Conservation (phyloP, 2,888 invertebrate species). For the Pterobdella sp. region DNA sequence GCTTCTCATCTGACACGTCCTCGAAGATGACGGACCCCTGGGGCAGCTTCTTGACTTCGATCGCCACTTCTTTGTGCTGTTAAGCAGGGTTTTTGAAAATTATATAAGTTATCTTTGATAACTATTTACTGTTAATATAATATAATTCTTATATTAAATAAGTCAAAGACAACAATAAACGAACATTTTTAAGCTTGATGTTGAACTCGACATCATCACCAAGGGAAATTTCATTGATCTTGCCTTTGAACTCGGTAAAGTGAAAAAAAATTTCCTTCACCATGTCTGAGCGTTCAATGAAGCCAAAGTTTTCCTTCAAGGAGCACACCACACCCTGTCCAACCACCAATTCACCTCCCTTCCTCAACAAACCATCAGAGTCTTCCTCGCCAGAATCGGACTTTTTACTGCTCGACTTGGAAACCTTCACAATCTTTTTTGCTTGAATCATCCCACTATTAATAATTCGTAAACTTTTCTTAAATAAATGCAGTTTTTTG, state of each 20-base stretch:
- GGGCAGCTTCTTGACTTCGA: conserved; percentile 79
- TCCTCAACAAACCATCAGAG: background rate
- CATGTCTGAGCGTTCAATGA: conserved; percentile 87
- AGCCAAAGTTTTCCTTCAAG: conserved; percentile 92
- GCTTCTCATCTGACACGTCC: conserved; percentile 64
- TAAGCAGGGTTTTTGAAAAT: too few relatives aligned
- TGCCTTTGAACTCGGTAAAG: conserved; percentile 77
- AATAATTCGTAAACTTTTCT: background rate
- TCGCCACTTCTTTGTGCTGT: conserved; percentile 90
- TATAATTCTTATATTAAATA: too few relatives aligned
- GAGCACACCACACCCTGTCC: conserved; percentile 94
- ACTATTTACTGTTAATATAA: too few relatives aligned
- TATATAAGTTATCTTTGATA: too few relatives aligned
- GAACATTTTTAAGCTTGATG: conserved; percentile 88
- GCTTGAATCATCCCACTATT: conserved; percentile 84
- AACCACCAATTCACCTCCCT: conserved; percentile 26
- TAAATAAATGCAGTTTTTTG: too few relatives aligned
- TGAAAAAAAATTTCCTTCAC: conserved; percentile 98
- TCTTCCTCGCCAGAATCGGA: background rate
- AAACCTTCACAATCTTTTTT: conserved; percentile 62
- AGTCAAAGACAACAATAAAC: too few relatives aligned
- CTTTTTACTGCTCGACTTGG: background rate
- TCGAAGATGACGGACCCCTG: conserved; percentile 92
- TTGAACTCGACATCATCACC: conserved; percentile 95
- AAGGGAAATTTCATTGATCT: conserved; percentile 63